phyloP scores from a whole-genome alignment of 2,113 vertebrate species.

The Butastur rufipennis region DNA sequence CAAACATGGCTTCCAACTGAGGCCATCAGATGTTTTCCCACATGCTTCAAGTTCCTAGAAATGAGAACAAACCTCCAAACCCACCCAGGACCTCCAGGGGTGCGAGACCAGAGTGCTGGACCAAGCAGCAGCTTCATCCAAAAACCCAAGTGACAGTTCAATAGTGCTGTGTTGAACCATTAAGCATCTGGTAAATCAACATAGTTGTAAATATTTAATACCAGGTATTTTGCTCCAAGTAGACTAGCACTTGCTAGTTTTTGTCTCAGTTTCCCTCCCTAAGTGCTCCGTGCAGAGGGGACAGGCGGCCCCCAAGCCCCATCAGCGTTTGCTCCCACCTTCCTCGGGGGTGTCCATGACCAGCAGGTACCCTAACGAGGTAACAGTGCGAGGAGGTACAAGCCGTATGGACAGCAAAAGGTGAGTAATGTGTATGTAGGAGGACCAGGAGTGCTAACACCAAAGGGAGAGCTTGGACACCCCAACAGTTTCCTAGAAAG shows the following conservation, averaged over 20 bases:
- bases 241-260: background rate
- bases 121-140: background rate
- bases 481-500: background rate
- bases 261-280: background rate
- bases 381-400: background rate
- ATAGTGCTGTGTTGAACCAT: rapidly evolving
- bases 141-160: background rate
- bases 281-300: background rate
- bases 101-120: rapidly evolving
- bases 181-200: background rate
- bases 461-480: background rate
- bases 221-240: background rate
- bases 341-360: rapidly evolving
- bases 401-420: background rate
- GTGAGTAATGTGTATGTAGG: rapidly evolving
- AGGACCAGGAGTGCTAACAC: background rate
- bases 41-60: background rate
- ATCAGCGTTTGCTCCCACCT: background rate
- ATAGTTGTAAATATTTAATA: background rate
- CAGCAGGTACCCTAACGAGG: rapidly evolving
- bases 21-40: too few relatives aligned
- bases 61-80: background rate
- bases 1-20: rapidly evolving
- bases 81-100: background rate
- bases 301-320: background rate